Evolutionary conservation across 2,888 invertebrate species (phyloP).

Genomic region (Nephrotoma guestfalica): DNA sequence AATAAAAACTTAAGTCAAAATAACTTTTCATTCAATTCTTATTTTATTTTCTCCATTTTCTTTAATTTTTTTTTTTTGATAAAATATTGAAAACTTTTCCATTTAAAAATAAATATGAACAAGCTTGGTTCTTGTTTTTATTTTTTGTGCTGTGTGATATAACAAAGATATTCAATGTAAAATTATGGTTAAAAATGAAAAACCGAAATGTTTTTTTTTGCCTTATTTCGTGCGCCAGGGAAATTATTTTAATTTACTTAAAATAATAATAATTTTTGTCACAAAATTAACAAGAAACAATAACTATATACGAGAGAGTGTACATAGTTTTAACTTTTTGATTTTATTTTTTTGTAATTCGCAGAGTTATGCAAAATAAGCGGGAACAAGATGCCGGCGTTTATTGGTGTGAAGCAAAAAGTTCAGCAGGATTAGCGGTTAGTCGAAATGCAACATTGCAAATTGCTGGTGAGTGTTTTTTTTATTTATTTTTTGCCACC

Average conservation of each 20-base stretch:
- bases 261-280: not conserved
- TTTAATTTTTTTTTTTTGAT: not conserved
- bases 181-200: not conserved
- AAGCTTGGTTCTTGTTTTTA: not conserved
- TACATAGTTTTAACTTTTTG: not conserved
- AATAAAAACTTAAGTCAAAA: not conserved
- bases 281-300: not conserved
- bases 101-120: not conserved
- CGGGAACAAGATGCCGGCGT: slow-evolving; percentile 61
- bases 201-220: not conserved
- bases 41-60: not conserved
- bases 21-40: not conserved
- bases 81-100: not conserved
- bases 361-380: slow-evolving; percentile 47
- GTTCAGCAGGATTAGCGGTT: slow-evolving; percentile 53
- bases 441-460: slow-evolving; percentile 65
- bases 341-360: slow-evolving; percentile 4
- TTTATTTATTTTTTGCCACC: not conserved
- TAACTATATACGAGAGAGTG: not conserved
- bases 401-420: slow-evolving; percentile 70
- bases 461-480: slow-evolving; percentile 47
- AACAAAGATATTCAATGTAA: not conserved
- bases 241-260: not conserved
- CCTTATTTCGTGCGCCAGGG: not conserved
- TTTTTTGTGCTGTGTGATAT: not conserved